Base-by-base conservation (phyloP, 2,888 invertebrate species). In the Gerris lacustris region DNA sequence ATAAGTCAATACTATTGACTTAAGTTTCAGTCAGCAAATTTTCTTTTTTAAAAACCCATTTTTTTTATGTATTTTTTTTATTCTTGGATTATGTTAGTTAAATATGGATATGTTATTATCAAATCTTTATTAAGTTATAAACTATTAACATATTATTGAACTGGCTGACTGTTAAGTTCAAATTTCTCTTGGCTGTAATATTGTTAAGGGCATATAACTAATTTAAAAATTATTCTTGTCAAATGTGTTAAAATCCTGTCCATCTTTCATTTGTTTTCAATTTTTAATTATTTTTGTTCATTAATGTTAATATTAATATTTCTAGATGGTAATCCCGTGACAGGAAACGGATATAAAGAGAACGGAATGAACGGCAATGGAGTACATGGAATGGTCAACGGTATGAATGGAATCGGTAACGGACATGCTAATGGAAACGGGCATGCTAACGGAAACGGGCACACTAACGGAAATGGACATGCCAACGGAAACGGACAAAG, bases 401-500 rank as follows among this genome's bases (percentile, higher is more conserved):
- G 73, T 9, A 70, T 6, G 18, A 17, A n/a, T 66, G 17, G 68
- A 18, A 63, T 63, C 70, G 72, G 69, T 17, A 18, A 68, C 31
- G 66, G 63, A 4, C 5, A 11, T 31, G n/a, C 69, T 17, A 66
- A 67, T 45, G 69, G 62, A 9, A 62, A 67, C n/a, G 55, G 66
- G 62, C 66, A 31, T 55, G 70, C 69, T 18, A 70, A 66, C 45
- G 73, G 71, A 9, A 69, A 69, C 44, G 15, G 55, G 18, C 15
- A 55, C 5, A 2, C 55, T 55, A 73, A 73, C 63, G 70, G 70
- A 11, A 73, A 73, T 45, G 70, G 70, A 63, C 45, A 69, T 44
- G 82, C 80, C 76, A 82, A 82, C 77, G 79, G 82, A 78, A 80
- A 80, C 74, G 78, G 81, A 75, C 77, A 78, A 78, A 82, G 80